Percentiles rank a stretch among this genome's conserved stretches.
Conservation (phyloP, 2,888 invertebrate species). For the Drosophila antonietae region DNA sequence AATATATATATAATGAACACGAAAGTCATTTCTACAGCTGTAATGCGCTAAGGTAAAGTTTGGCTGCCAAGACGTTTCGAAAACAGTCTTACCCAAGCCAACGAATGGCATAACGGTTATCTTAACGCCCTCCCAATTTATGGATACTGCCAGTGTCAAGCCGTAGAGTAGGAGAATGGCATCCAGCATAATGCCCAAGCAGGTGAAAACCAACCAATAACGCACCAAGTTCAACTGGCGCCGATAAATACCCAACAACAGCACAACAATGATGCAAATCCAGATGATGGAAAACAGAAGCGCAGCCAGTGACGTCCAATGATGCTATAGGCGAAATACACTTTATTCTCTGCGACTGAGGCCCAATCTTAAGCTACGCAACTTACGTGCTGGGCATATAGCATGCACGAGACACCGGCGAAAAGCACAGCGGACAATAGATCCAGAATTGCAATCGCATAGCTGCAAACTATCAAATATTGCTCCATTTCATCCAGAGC, state of each 20-base stretch:
- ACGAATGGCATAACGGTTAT: slow-evolving; percentile 61
- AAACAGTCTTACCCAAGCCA: slow-evolving; percentile 51
- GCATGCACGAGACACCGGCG: slow-evolving; percentile 56
- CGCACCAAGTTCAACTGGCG: slow-evolving; percentile 47
- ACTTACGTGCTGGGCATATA: slow-evolving; percentile 62
- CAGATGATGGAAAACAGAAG: slow-evolving; percentile 62
- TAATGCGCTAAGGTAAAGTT: not conserved
- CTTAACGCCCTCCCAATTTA: slow-evolving; percentile 63
- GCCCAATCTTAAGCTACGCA: not conserved
- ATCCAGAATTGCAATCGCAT: slow-evolving; percentile 65
- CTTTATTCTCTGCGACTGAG: not conserved
- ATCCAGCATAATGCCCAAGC: slow-evolving; percentile 65
- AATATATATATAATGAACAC: slow-evolving; percentile 66
- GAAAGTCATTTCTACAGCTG: slow-evolving; percentile 73
- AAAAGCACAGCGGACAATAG: slow-evolving; percentile 65
- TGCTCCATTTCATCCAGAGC: slow-evolving; percentile 33
- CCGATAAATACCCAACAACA: slow-evolving; percentile 49
- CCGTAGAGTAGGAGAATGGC: slow-evolving; percentile 61
- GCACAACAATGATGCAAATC: slow-evolving; percentile 49
- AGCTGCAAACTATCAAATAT: slow-evolving; percentile 72
- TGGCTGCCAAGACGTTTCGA: not conserved
- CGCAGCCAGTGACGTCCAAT: slow-evolving; percentile 54
- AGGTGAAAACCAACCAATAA: slow-evolving; percentile 66
- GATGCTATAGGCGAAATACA: slow-evolving; percentile 27
- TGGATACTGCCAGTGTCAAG: slow-evolving; percentile 54